These are phyloP conservation scores for Anthopleura xanthogrammica DNA, from an alignment of 92 coral and sea anemone species.

Conservation along the genomic window DNA sequence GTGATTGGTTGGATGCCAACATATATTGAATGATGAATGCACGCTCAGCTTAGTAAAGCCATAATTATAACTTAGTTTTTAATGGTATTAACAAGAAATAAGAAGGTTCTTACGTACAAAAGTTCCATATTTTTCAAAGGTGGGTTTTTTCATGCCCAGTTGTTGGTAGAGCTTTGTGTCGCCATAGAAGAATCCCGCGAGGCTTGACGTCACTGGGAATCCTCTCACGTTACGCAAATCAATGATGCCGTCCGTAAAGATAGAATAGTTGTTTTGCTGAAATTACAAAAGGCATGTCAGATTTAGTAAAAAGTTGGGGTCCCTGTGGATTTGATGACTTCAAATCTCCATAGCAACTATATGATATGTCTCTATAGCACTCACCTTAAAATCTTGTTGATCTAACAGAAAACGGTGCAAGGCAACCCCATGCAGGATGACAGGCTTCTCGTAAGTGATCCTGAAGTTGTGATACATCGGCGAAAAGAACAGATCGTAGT, in stretches of 20 bases:
- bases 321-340: too few relatives aligned
- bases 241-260: constrained; percentile 64
- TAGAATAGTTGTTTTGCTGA: constrained; percentile 52
- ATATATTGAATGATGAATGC: too few relatives aligned
- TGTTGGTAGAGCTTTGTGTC: constrained; percentile 44
- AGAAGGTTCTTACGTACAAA: constrained; percentile 51
- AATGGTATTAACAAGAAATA: too few relatives aligned
- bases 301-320: too few relatives aligned
- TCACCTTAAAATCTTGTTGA: constrained; percentile 25
- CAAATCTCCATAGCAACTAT: too few relatives aligned
- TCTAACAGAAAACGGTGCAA: constrained; percentile 57
- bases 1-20: too few relatives aligned
- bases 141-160: constrained; percentile 41
- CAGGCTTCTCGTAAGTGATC: constrained; percentile 45
- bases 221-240: constrained; percentile 48
- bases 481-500: constrained; percentile 60
- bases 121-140: constrained; percentile 46
- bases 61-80: too few relatives aligned
- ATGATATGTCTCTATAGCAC: neutral
- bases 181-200: constrained; percentile 69
- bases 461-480: constrained; percentile 35
- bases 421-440: constrained; percentile 44
- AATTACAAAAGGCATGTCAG: neutral
- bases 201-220: constrained; percentile 54
- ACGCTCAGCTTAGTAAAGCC: too few relatives aligned